Evolutionary conservation across 2,113 vertebrate genomes (phyloP), one percentile per base, ranked within the genome.

Genomic region (Catharus minimus): DNA sequence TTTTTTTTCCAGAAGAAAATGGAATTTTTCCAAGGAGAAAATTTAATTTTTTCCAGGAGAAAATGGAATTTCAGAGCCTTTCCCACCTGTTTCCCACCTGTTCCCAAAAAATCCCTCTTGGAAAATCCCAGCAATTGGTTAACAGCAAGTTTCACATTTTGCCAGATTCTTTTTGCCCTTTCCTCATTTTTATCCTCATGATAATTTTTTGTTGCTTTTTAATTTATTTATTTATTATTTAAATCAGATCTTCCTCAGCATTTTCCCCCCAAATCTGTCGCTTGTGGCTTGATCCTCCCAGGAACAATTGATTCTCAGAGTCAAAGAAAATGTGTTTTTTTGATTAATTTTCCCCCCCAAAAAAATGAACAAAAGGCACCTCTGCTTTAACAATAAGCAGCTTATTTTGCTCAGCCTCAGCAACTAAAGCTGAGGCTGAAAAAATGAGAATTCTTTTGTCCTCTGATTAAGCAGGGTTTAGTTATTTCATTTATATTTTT

Each of bases 361-460:
- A 47, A 44, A 73, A 84, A 62, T 60, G 72, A 82, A 96, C 93
- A 95, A 94, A 92, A 84, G 92, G 30, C 36, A 65, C 62, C 76
- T 69, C 86, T 15, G 92, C 39, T 82, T 95, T 78, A 46, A 39
- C 17, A 66, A 46, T 93, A 96, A 96, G 93, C 94, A 56, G 94
- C 94, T 96, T 95, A 94, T 50, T 79, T 32, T 11, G 36, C 88
- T 93, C 22, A 73, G 91, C 94, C 89, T 80, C 39, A 6, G 30
- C 6, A 13, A n/a, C 82, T 89, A 86, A 92, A 95, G 81, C 95
- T 47, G 57, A 23, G 62, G 33, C 62, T 92, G 55, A 71, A 88
- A 83, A 66, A 79, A 50, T 36, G 58, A 8, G 62, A 86, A 71
- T 52, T 82, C 89, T 92, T 95, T 96, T 96, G 94, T 95, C 69